These are phyloP conservation scores for Leptothorax acervorum DNA, from an alignment of 2,888 invertebrate species.

Conservation along the genomic window DNA sequence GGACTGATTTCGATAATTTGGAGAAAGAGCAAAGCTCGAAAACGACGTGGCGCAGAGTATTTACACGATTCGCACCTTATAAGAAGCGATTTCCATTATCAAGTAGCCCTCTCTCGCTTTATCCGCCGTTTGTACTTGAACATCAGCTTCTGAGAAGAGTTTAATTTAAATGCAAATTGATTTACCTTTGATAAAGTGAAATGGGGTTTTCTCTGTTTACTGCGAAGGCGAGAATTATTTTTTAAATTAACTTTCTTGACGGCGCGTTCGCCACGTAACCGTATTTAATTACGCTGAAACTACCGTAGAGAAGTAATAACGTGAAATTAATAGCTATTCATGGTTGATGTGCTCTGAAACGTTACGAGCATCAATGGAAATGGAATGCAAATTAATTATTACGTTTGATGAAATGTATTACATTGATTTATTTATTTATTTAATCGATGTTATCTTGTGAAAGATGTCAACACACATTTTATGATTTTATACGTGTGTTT, in stretches of 20 bases:
- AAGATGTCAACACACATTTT: slow-evolving; percentile 40
- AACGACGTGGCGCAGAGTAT: slow-evolving; percentile 23
- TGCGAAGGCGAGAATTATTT: slow-evolving; percentile 57
- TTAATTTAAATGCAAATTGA: slow-evolving; percentile 77
- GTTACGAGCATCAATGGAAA: slow-evolving; percentile 16
- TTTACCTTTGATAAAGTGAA: slow-evolving; percentile 65
- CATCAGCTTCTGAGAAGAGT: slow-evolving; percentile 53
- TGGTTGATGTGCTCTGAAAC: neutral
- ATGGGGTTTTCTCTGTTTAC: slow-evolving; percentile 54
- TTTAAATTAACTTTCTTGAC: slow-evolving; percentile 52
- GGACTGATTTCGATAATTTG: slow-evolving; percentile 4
- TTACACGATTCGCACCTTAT: slow-evolving; percentile 45
- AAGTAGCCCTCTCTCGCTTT: slow-evolving; percentile 63
- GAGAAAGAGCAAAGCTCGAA: neutral
- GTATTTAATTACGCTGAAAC: slow-evolving; percentile 39
- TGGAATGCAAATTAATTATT: slow-evolving; percentile 47
- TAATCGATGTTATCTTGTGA: slow-evolving; percentile 19
- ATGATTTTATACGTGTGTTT: neutral
- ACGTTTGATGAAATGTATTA: slow-evolving; percentile 27
- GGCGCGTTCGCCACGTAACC: slow-evolving; percentile 16
- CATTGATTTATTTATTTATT: slow-evolving; percentile 30
- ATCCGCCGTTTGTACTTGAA: slow-evolving; percentile 61
- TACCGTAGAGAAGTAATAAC: slow-evolving; percentile 41
- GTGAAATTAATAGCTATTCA: slow-evolving; percentile 44
- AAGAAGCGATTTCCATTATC: slow-evolving; percentile 61